A percentile compares a stretch with the other conserved stretches of the same genome.
Evolutionary conservation across 1,140 invertebrate species (phyloP).

Genomic region (Papilio polyxenes): DNA sequence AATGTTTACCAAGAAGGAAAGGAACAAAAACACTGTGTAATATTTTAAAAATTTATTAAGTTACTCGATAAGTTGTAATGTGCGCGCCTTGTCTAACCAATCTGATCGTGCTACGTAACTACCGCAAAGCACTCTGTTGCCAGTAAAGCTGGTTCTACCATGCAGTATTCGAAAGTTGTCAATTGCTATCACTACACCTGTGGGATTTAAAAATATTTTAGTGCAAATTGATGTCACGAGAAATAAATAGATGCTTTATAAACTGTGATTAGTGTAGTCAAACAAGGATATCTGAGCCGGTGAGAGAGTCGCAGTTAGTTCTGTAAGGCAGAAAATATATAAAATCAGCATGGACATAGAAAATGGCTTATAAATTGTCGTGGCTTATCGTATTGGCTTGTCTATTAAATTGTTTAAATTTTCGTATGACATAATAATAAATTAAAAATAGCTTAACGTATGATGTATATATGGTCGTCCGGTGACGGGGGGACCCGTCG

Average conservation of each 20-base stretch:
- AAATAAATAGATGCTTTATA: neutral
- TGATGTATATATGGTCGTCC: too few relatives aligned
- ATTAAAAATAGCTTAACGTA: too few relatives aligned
- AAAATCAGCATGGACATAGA: too few relatives aligned
- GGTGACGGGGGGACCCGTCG: too few relatives aligned
- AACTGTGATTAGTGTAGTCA: neutral
- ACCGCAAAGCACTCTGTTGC: constrained; percentile 81
- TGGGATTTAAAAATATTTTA: constrained; percentile 42
- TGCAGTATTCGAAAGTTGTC: constrained; percentile 90
- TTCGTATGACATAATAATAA: too few relatives aligned
- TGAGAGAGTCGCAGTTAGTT: too few relatives aligned
- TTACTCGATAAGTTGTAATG: constrained; percentile 70
- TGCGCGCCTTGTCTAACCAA: constrained; percentile 82
- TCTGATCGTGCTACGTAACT: constrained; percentile 84
- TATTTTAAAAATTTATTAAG: neutral
- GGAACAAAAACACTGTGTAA: neutral
- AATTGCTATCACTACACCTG: constrained; percentile 83
- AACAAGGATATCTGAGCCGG: too few relatives aligned
- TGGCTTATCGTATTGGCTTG: too few relatives aligned
- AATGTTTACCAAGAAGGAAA: neutral
- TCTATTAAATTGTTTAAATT: too few relatives aligned
- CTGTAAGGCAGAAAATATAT: too few relatives aligned
- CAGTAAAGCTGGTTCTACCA: constrained; percentile 84
- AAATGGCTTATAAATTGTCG: too few relatives aligned
- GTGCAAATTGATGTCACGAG: neutral